Evolutionary conservation across 2,888 invertebrate species (phyloP), one percentile per base, ranked within the genome.

Genomic region (Tryphoninae sp.): DNA sequence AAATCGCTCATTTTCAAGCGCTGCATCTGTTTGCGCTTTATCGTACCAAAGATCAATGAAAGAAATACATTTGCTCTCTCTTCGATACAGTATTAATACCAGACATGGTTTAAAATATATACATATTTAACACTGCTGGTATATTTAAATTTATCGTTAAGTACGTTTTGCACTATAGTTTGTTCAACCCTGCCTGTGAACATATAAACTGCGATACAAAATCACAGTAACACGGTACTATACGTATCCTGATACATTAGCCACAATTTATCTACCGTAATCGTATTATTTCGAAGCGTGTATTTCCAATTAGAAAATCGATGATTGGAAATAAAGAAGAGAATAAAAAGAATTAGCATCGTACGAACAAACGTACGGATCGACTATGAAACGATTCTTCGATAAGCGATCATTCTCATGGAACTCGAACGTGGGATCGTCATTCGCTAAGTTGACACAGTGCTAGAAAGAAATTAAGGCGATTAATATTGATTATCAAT

Each of bases 1-100:
- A 78, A 81, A 81, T 81, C 81, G 78, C 53, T 71, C 78, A 78
- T 81, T 76, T 76, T 81, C 78, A 74, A 81, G 71, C 78, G 69
- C 73, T 16, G 69, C 65, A 65, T 78, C 69, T 69, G 59, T 26
- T 9, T 40, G 53, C 65, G 11, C 65, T 75, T 55, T 71, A 76
- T 80, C 82, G 79, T n/a, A 61, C n/a, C 13, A 45, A 71, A 55
- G 61, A 82, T 82, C 80, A 76, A 79, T 76, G 61, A 13, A 40
- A 76, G 62, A 80, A 80, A 82, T 76, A 80, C 45, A 61, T 72
- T 16, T 58, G 49, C 59, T 33, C 53, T 71, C 33, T 51, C 67
- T 19, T 19, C 51, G 58, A 76, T 68, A 45, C 53, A 33, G 11
- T 59, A 67, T 45, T 51, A 40, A 74, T 51, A 33, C 40, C 33